A percentile compares a stretch with the other conserved stretches of the same genome.
These are phyloP conservation scores for Andrena minutula DNA, from an alignment of 2,888 invertebrate genomes.

Conservation along the genomic window DNA sequence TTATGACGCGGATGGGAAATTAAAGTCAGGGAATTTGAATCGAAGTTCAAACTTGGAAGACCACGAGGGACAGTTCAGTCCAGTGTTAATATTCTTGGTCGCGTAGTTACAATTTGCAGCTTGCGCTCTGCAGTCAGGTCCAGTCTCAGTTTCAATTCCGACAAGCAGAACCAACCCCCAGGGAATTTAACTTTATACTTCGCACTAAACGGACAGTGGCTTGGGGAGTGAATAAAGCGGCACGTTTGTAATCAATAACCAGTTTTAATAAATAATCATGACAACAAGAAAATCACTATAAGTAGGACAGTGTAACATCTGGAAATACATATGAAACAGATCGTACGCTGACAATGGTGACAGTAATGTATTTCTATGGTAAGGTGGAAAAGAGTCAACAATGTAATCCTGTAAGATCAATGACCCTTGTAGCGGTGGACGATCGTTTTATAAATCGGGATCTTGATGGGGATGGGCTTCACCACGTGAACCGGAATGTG, in stretches of 20 bases:
- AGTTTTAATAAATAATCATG: conserved; percentile 39
- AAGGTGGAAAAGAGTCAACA: background rate
- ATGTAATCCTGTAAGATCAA: conserved; percentile 37
- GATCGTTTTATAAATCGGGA: conserved; percentile 89
- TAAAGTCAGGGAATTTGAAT: no score
- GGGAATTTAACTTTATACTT: no score
- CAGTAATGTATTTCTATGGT: background rate
- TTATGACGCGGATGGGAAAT: no score
- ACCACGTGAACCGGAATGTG: conserved; percentile 88
- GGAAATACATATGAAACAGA: background rate
- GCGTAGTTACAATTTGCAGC: no score
- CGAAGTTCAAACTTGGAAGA: no score
- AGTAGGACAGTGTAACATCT: background rate
- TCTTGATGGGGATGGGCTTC: conserved; percentile 89
- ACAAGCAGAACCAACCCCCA: no score
- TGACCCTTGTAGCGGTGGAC: conserved; percentile 88
- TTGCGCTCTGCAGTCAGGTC: no score
- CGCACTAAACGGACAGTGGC: no score
- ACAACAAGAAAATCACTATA: background rate
- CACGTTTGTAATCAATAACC: background rate
- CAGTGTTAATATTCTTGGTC: no score
- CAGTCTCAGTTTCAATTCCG: no score
- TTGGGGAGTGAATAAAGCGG: background rate
- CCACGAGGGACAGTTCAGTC: no score
- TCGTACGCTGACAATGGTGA: background rate